Base-by-base conservation (phyloP, 2,888 invertebrate genomes). In the Frankliniella intonsa region DNA sequence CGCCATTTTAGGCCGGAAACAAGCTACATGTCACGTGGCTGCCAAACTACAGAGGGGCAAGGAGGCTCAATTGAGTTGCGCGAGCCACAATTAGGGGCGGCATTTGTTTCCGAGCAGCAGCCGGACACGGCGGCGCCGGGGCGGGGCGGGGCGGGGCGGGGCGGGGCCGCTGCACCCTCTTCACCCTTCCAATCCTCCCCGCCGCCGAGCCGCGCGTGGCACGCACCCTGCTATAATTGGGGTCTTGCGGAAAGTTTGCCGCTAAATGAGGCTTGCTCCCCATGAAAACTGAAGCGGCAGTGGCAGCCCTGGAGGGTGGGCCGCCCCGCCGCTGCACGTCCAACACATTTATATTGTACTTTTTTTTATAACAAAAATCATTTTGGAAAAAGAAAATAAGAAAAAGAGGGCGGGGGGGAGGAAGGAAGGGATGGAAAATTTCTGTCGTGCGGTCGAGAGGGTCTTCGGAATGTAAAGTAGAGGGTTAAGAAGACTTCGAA, bases 201-300 rank as follows among this genome's bases (percentile, higher is more conserved):
- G 55, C 55, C 55, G 3, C 14, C 62, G 17, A 62, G 17, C 17
- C 62, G 7, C 69, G 65, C 65, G 55, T 55, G 14, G 55, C 55
- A 55, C 55, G 69, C 69, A 69, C 69, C 69, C 69, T 69, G n/a
- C 69, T 22, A 22, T 69, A 69, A 69, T 69, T 69, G 69, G 69
- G 69, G 69, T 22, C 69, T 69, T 69, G 69, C 69, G 69, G 69
- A 69, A 69, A 69, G 69, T 69, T 69, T 69, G 69, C 69, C 22
- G 11, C 22, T 69, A 69, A 69, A 69, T 69, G 69, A 69, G 69
- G 69, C 69, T 22, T 69, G 69, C 69, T 62, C 11, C 62, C 69
- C 69, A 22, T 69, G 22, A 22, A 69, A 69, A 69, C 65, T n/a
- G 65, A 55, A 17, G 55, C 55, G 55, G 38, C 38, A 38, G 38